Percentiles rank a stretch among this genome's conserved stretches.
Conservation (phyloP, 2,797 vertebrate genomes). For the Astyanax mexicanus region DNA sequence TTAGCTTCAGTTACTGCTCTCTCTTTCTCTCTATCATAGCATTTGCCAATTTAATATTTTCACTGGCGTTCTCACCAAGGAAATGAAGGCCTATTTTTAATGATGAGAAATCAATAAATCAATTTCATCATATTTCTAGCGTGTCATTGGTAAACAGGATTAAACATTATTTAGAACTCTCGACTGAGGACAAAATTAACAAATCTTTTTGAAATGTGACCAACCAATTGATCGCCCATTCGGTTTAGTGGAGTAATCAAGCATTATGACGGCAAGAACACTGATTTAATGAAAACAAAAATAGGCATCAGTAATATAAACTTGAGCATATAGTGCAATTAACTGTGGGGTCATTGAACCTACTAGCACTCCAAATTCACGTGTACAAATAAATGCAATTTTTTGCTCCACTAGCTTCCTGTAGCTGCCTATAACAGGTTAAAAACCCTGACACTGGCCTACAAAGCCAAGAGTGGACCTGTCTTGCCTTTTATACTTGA, state of each 20-base stretch:
- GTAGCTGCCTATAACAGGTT: no score
- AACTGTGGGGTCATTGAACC: no score
- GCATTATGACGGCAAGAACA: neutral
- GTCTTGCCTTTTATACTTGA: no score
- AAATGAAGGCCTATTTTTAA: neutral
- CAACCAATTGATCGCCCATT: constrained; percentile 23
- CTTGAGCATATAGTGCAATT: no score
- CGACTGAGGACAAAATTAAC: neutral
- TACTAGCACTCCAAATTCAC: no score
- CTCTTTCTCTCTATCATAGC: neutral
- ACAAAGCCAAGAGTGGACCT: no score
- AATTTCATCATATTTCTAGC: neutral
- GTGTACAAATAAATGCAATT: no score
- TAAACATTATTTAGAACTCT: neutral
- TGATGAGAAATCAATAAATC: constrained; percentile 4
- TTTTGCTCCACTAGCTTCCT: no score
- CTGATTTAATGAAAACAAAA: no score
- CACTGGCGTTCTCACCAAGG: neutral
- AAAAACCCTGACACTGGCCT: no score
- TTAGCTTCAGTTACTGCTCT: constrained; percentile 22
- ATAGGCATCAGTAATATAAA: no score
- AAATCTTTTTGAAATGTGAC: constrained; percentile 35
- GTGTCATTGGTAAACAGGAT: constrained; percentile 26
- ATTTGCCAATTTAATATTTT: neutral
- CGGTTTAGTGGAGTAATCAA: constrained; percentile 11